Conservation (phyloP, 1,140 invertebrate genomes). For the Philotrypesis tridentata region DNA sequence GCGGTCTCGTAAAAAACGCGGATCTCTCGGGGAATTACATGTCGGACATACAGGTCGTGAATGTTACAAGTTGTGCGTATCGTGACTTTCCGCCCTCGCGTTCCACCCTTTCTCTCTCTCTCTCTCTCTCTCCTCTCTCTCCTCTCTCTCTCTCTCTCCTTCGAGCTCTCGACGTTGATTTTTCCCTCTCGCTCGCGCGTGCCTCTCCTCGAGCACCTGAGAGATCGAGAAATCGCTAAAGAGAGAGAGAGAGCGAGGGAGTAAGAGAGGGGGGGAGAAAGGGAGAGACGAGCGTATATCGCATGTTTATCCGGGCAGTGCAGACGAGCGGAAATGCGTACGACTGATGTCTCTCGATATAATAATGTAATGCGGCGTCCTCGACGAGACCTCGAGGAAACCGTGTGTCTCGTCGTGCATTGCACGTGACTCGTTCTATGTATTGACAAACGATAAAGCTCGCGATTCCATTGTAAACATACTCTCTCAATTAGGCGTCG, state of each 20-base stretch:
- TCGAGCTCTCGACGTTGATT: too few relatives aligned
- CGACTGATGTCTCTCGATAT: background rate
- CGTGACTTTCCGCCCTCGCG: conserved; percentile 35
- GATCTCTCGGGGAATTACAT: conserved; percentile 25
- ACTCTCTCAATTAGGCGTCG: background rate
- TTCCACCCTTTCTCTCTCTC: conserved; percentile 6
- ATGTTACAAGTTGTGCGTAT: conserved; percentile 55
- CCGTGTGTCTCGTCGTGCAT: background rate
- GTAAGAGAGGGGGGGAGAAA: too few relatives aligned
- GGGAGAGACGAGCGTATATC: background rate
- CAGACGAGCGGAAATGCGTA: conserved; percentile 17
- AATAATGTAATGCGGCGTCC: background rate
- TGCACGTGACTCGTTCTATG: background rate
- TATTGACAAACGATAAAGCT: background rate
- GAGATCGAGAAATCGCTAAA: background rate
- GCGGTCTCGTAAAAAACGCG: conserved; percentile 31
- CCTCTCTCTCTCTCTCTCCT: too few relatives aligned
- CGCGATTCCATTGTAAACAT: background rate
- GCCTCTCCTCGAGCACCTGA: background rate
- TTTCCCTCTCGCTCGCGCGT: too few relatives aligned
- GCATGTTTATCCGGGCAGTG: conserved; percentile 6
- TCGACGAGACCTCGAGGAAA: background rate
- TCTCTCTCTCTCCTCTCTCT: conserved; percentile 1
- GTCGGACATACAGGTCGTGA: conserved; percentile 14
- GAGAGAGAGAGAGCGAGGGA: too few relatives aligned